Evolutionary conservation across 2,888 invertebrate genomes (phyloP).

Genomic region (Sericinus montela): DNA sequence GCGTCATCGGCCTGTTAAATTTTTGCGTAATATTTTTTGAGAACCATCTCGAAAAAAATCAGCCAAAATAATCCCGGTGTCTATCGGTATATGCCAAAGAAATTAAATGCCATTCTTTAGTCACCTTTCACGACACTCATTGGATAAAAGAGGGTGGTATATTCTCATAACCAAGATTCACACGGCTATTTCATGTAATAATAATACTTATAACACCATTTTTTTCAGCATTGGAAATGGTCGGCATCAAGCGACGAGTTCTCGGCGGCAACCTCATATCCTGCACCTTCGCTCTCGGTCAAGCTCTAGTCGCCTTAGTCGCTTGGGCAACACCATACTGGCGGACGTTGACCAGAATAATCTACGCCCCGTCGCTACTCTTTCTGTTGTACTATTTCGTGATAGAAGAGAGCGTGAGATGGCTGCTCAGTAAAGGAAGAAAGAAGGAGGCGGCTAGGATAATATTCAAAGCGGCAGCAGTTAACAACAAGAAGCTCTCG

Average conservation of each 20-base stretch:
- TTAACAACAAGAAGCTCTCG: conserved; percentile 60
- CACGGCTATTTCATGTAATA: too few relatives aligned
- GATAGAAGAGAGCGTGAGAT: conserved; percentile 83
- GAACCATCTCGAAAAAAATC: too few relatives aligned
- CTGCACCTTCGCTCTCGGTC: conserved; percentile 82
- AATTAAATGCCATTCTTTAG: too few relatives aligned
- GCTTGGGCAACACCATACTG: conserved; percentile 84
- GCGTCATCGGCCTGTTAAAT: too few relatives aligned
- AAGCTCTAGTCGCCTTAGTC: conserved; percentile 79
- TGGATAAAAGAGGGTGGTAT: too few relatives aligned
- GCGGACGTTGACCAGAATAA: conserved; percentile 79
- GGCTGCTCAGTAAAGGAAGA: conserved; percentile 82
- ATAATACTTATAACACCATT: conserved; percentile 12
- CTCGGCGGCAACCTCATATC: conserved; percentile 62
- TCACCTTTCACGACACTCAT: too few relatives aligned
- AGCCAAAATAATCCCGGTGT: too few relatives aligned
- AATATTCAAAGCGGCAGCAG: conserved; percentile 54
- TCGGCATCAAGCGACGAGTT: conserved; percentile 78
- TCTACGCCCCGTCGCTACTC: conserved; percentile 82
- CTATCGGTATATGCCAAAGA: too few relatives aligned
- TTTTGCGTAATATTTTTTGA: too few relatives aligned
- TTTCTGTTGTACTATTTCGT: conserved; percentile 81
- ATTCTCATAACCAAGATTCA: too few relatives aligned
- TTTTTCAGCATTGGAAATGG: conserved; percentile 38
- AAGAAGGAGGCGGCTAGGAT: conserved; percentile 73